Evolutionary conservation across 2,888 invertebrate species (phyloP).

Genomic region (Cheilosia vulpina): DNA sequence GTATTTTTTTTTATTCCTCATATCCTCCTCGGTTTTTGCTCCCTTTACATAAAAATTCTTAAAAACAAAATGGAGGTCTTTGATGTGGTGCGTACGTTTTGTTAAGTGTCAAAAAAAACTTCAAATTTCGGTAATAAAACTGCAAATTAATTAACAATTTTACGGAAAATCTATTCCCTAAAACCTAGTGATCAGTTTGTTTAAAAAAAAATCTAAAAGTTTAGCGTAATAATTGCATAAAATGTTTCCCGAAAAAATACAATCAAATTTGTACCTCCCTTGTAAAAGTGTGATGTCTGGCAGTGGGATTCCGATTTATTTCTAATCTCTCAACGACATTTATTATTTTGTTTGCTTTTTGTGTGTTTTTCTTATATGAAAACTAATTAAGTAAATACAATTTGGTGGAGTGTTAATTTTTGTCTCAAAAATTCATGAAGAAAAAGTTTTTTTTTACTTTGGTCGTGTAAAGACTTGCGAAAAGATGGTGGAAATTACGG

Average conservation of each 20-base stretch:
- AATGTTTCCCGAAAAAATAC: slow-evolving; percentile 78
- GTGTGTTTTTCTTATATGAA: slow-evolving; percentile 11
- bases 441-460: slow-evolving; percentile 33
- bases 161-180: slow-evolving; percentile 76
- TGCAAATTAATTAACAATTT: slow-evolving; percentile 78
- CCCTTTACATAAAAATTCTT: slow-evolving; percentile 77
- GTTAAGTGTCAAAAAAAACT: slow-evolving; percentile 81
- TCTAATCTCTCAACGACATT: slow-evolving; percentile 18
- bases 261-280: slow-evolving; percentile 30
- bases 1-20: slow-evolving; percentile 55
- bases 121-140: slow-evolving; percentile 82
- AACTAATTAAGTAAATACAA: slow-evolving; percentile 9
- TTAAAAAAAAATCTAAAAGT: slow-evolving; percentile 73
- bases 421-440: slow-evolving; percentile 9
- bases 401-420: slow-evolving; percentile 24
- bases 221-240: slow-evolving; percentile 78
- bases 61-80: slow-evolving; percentile 84
- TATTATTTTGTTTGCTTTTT: slow-evolving; percentile 46
- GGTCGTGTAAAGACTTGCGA: slow-evolving; percentile 64
- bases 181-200: slow-evolving; percentile 77
- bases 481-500: slow-evolving; percentile 75
- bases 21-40: slow-evolving; percentile 72
- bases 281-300: slow-evolving; percentile 71
- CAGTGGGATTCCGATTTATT: slow-evolving; percentile 35
- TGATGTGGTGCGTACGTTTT: slow-evolving; percentile 84